These are phyloP conservation scores for Coendou prehensilis DNA, from an alignment of 2,797 vertebrate genomes.

Conservation along the genomic window DNA sequence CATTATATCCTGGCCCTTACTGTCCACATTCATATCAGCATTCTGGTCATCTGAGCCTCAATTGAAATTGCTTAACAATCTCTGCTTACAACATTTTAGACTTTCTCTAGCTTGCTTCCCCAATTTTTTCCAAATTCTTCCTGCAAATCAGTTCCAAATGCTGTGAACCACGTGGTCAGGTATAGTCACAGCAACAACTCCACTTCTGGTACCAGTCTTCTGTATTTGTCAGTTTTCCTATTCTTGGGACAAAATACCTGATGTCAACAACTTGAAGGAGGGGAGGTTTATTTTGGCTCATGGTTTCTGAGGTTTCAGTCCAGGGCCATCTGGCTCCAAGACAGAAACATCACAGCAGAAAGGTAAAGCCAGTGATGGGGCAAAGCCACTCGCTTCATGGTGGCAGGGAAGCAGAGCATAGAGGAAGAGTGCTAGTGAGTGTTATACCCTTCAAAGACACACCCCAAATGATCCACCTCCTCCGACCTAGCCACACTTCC, in stretches of 20 bases:
- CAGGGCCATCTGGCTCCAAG: background rate
- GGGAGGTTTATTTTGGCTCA: background rate
- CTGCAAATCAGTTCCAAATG: background rate
- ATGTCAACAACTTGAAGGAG: background rate
- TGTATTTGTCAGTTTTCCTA: background rate
- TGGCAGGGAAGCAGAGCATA: background rate
- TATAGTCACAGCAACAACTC: background rate
- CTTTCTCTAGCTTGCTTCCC: background rate
- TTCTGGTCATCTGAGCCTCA: background rate
- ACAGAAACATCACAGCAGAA: background rate
- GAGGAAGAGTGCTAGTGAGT: background rate
- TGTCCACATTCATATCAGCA: background rate
- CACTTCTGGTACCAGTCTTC: background rate
- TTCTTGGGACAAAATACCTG: background rate
- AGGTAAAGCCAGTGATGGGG: background rate
- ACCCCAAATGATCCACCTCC: background rate
- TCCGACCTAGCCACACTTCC: background rate
- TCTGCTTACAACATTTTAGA: background rate
- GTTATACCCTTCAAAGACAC: background rate
- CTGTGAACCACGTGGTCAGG: background rate
- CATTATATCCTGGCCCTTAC: background rate
- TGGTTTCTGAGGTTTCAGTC: background rate
- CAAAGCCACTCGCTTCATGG: background rate
- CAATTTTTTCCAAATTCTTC: background rate
- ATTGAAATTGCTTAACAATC: background rate